Conservation (phyloP, 2,888 invertebrate species). For the Tenodera sinensis region DNA sequence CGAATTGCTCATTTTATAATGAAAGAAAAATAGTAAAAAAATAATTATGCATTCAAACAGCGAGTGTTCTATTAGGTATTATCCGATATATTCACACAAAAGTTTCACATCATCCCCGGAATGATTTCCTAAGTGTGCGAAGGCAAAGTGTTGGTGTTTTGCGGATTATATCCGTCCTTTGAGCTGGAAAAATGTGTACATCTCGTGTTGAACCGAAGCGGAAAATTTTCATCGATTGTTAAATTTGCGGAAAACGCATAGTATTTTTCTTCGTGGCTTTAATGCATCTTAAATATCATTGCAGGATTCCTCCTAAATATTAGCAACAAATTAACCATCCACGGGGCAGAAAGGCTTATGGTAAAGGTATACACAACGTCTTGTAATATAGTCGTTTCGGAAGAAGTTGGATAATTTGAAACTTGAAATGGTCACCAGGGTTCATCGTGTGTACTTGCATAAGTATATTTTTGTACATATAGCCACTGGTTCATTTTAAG, state of each 20-base stretch:
- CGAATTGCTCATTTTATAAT: slow-evolving; percentile 3
- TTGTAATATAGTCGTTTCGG: neutral
- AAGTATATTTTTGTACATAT: slow-evolving; percentile 1
- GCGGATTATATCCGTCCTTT: neutral
- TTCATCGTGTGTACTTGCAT: neutral
- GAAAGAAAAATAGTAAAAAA: neutral
- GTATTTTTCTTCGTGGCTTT: neutral
- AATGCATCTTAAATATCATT: neutral
- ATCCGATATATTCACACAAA: neutral
- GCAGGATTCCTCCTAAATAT: neutral
- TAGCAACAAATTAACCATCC: neutral
- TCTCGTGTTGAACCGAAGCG: neutral
- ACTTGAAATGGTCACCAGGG: neutral
- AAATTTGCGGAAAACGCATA: neutral
- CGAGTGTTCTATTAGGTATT: neutral
- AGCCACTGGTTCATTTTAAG: neutral
- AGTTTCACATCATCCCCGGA: neutral
- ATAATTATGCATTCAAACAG: neutral
- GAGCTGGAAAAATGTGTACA: neutral
- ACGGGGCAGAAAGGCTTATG: neutral
- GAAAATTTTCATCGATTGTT: neutral
- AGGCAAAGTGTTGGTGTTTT: neutral
- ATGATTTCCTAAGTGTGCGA: neutral
- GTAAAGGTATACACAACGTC: neutral
- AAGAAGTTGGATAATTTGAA: neutral